Percentiles rank a stretch among this genome's conserved stretches.
Conservation (phyloP, 2,113 vertebrate genomes). For the Eleginops maclovinus region DNA sequence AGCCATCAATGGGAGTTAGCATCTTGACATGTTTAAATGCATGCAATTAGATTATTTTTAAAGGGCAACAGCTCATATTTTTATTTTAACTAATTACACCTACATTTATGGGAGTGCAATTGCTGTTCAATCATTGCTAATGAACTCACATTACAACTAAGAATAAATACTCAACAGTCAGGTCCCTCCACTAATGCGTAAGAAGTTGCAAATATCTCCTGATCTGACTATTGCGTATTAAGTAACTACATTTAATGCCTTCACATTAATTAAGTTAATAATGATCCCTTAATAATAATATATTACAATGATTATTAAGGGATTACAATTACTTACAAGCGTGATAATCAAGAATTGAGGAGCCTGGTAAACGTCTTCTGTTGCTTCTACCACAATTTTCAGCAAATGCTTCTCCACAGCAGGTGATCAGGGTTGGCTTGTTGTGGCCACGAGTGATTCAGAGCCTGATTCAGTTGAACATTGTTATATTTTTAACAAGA, state of each 20-base stretch:
- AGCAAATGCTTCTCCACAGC: background rate
- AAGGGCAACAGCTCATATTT: too few species aligned
- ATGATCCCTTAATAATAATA: too few species aligned
- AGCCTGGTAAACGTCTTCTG: background rate
- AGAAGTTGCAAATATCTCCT: background rate
- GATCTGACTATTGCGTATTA: background rate
- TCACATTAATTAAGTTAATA: too few species aligned
- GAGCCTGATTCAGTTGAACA: background rate
- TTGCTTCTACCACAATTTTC: background rate
- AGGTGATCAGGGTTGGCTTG: background rate
- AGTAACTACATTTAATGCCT: background rate
- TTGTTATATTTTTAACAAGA: conserved; percentile 5
- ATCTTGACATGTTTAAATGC: too few species aligned
- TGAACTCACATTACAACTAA: too few species aligned
- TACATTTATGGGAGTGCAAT: too few species aligned
- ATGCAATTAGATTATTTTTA: too few species aligned
- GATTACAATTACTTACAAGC: too few species aligned
- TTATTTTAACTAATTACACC: too few species aligned
- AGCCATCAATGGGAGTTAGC: too few species aligned
- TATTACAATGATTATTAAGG: too few species aligned
- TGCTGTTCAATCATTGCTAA: too few species aligned
- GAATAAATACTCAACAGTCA: background rate
- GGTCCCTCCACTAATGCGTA: background rate
- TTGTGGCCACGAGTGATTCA: background rate
- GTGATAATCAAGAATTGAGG: background rate